Evolutionary conservation across 2,888 invertebrate genomes (phyloP), one percentile per base, ranked within the genome.

Genomic region (Troides aeacus): DNA sequence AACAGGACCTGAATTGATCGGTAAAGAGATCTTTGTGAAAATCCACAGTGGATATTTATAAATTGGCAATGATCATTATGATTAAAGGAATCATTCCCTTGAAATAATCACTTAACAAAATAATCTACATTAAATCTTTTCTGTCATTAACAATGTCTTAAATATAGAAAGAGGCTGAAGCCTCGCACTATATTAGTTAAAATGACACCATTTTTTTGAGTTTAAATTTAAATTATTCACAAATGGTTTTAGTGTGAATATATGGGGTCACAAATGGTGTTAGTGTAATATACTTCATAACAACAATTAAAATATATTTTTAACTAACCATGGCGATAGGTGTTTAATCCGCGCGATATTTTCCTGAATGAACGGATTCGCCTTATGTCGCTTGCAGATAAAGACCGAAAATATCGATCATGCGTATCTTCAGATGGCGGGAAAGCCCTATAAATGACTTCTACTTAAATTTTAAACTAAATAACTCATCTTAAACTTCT

Each of bases 301-400:
- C 12, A 50, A 17, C 15, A 18, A 50, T 50, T 15, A 17, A 50
- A 50, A 50, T 17, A 50, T 17, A 50, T 18, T 50, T 15, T 50
- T 36, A 64, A 50, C 69, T 64, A 6, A 69, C 69, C 69, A 46
- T 61, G 63, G 36, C 63, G 68, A 59, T 23, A 62, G 24, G 59
- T 24, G 7, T 30, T 60, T 50, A 66, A 23, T 24, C 50, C 62
- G 57, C 79, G 77, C 1, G 79, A 77, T 56, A 84, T 70, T 18
- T 77, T 81, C 72, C 81, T 81, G 74, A 84, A 77, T 6, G 83
- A 81, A n/a, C 84, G 72, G 24, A 84, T 76, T 59, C 80, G 80
- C 63, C 79, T 78, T 18, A 84, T 73, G 59, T 84, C 79, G 5
- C 75, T 62, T n/a, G 67, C 62, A n/a, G 53, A 61, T 39, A 39